These are phyloP conservation scores for Garrulus glandarius DNA, from an alignment of 2,797 vertebrate genomes.

Conservation along the genomic window DNA sequence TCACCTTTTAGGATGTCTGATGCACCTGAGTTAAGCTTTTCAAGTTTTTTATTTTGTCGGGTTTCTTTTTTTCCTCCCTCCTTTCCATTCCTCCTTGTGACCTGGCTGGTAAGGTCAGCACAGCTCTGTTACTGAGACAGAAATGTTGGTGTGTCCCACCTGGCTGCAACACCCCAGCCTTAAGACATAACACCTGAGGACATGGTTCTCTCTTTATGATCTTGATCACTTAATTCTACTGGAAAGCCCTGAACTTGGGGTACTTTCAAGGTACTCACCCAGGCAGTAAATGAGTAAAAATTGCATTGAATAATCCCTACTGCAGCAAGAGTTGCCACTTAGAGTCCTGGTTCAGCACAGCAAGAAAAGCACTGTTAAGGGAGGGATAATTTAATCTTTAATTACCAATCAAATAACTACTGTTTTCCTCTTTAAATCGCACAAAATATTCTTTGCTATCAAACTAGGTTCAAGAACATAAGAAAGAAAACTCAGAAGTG, in stretches of 20 bases:
- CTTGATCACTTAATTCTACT: not conserved
- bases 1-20: not conserved
- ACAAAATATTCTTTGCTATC: not conserved
- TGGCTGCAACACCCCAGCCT: not conserved
- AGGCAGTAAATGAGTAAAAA: not conserved
- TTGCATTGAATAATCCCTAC: not conserved
- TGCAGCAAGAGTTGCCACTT: not conserved
- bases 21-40: slow-evolving; percentile 56
- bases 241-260: not conserved
- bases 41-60: not conserved
- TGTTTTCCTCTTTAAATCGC: not conserved
- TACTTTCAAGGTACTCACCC: not conserved
- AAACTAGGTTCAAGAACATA: not conserved
- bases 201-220: not conserved
- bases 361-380: not conserved
- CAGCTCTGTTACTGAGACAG: not conserved
- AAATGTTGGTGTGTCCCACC: not conserved
- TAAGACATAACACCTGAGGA: not conserved
- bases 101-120: not conserved
- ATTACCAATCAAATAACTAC: not conserved
- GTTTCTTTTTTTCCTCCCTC: not conserved
- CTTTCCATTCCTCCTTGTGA: not conserved
- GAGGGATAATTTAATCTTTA: not conserved
- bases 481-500: not conserved
- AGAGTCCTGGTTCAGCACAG: not conserved